Conservation (phyloP, 2,888 invertebrate genomes). For the Nephrotoma guestfalica region DNA sequence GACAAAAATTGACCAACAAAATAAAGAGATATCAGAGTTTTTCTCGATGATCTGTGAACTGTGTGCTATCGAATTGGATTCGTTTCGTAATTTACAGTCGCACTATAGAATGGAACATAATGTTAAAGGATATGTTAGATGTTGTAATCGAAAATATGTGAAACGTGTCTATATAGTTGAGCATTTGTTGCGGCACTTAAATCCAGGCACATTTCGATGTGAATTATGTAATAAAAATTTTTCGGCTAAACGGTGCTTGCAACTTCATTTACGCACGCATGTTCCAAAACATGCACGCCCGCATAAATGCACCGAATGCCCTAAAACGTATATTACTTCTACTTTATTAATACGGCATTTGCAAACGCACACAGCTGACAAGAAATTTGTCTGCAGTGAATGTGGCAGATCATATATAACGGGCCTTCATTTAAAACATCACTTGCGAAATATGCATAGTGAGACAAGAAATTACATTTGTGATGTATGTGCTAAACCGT, state of each 20-base stretch:
- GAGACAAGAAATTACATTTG: not conserved
- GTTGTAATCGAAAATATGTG: not conserved
- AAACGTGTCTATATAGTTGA: conserved; percentile 19
- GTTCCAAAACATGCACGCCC: not conserved
- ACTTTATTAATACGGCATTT: not conserved
- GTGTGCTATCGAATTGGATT: not conserved
- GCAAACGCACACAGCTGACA: conserved; percentile 13
- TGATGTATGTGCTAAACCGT: conserved; percentile 28
- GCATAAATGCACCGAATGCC: not conserved
- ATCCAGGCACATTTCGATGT: conserved; percentile 23
- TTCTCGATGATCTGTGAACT: not conserved
- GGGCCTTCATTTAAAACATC: conserved; percentile 17
- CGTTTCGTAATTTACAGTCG: not conserved
- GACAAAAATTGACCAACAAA: too few relatives aligned
- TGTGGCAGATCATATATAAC: conserved; percentile 18
- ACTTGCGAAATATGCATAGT: conserved; percentile 18
- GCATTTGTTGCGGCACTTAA: conserved; percentile 26
- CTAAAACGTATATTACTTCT: not conserved
- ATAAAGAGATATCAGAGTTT: not conserved
- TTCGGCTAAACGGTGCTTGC: not conserved
- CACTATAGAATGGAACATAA: not conserved
- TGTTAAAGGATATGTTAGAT: not conserved
- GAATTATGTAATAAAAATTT: not conserved
- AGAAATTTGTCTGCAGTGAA: conserved; percentile 21
- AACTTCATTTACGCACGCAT: not conserved